Evolutionary conservation across 2,797 vertebrate species (phyloP), one percentile per base, ranked within the genome.

Genomic region (Cossypha caffra): DNA sequence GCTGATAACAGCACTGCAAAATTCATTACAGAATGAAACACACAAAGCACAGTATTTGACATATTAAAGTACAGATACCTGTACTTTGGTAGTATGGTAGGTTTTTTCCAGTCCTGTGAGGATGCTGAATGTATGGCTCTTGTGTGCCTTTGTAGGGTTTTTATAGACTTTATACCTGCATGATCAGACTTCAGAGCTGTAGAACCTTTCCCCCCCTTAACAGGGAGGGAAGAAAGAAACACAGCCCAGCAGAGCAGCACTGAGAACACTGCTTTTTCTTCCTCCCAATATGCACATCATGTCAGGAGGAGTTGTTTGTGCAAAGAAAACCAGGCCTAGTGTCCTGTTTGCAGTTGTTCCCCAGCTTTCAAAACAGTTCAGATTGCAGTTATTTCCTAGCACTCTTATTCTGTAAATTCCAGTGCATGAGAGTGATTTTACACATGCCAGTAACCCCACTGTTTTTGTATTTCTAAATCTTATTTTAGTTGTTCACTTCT

Each of bases 381-480:
- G 35, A 47, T 40, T 85, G 66, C 82, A 90, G 31, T 68, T 86
- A 52, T 78, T 95, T 91, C 66, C 64, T 93, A 80, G 74, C 43
- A 64, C 72, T 28, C 42, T 58, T 47, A 26, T 91, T 89, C 87
- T 84, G 28, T 71, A 59, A 92, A 90, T 50, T 83, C 52, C 47
- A 42, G 68, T 37, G 20, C 45, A 55, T 40, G n/a, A n/a, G 40
- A 62, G 37, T 58, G 63, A 68, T 82, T 83, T 75, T 86, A 51
- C 55, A 29, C 4, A 9, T 77, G 42, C 47, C 59, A 54, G 43
- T 83, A 86, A 51, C 35, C 57, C 68, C 75, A 55, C 81, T 96
- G 85, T 76, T 88, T 93, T 81, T 84, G 13, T 69, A 73, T 66
- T 86, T 93, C 73, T 90, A 9, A 84, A 67, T 93, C 29, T 64